Percentiles rank a stretch among this genome's conserved stretches.
Conservation (phyloP, 1,140 invertebrate species). For the Adelges cooleyi region DNA sequence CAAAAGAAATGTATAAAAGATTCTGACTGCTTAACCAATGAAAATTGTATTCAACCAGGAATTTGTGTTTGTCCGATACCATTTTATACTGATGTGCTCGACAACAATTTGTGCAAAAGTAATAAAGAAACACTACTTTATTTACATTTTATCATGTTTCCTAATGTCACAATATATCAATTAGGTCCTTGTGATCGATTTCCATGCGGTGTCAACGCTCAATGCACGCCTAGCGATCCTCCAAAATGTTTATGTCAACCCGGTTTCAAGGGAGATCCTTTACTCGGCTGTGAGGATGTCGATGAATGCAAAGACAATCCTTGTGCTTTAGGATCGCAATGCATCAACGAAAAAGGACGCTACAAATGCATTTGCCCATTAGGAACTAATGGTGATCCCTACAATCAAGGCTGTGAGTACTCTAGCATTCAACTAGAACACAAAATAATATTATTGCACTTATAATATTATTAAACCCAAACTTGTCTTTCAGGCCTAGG, state of each 20-base stretch:
- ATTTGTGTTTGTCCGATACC: conserved; percentile 80
- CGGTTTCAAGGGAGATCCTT: conserved; percentile 72
- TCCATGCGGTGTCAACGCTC: conserved; percentile 82
- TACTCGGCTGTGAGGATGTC: conserved; percentile 64
- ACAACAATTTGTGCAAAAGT: conserved; percentile 76
- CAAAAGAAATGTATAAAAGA: conserved; percentile 69
- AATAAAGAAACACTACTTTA: too few species aligned
- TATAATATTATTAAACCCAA: not conserved
- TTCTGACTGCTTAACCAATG: conserved; percentile 69
- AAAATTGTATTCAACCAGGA: conserved; percentile 80
- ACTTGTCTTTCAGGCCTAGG: conserved; percentile 3
- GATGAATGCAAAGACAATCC: conserved; percentile 67
- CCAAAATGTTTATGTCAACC: conserved; percentile 74
- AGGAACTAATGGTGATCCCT: conserved; percentile 60
- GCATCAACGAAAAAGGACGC: conserved; percentile 71
- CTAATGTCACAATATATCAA: not conserved
- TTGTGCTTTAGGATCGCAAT: conserved; percentile 73
- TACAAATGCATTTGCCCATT: conserved; percentile 73
- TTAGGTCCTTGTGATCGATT: conserved; percentile 66
- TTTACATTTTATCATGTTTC: conserved; percentile 5
- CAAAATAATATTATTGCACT: not conserved
- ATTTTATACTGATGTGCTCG: conserved; percentile 65
- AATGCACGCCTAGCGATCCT: conserved; percentile 78
- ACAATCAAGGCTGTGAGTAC: conserved; percentile 51
- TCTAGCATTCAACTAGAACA: too few species aligned